Conservation (phyloP, 2,113 vertebrate genomes). For the Nyctibius bracteatus region DNA sequence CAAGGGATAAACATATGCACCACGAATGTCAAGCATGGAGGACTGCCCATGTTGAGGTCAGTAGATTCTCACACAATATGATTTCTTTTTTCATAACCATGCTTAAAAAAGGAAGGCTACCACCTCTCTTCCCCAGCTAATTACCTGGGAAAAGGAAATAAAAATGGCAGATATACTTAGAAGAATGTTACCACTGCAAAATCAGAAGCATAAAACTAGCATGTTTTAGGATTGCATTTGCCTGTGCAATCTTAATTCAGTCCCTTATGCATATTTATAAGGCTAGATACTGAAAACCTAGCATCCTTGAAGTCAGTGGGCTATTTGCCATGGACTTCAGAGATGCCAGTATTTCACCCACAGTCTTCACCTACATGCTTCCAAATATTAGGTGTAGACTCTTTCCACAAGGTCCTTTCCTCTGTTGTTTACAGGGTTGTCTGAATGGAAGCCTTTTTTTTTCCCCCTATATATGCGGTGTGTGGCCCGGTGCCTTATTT, state of each 20-base stretch:
- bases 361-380: background rate
- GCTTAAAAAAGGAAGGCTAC: background rate
- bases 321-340: background rate
- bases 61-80: background rate
- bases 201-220: background rate
- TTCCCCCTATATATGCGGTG: rapidly evolving
- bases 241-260: background rate
- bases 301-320: background rate
- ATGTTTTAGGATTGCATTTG: background rate
- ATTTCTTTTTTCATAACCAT: background rate
- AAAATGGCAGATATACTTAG: background rate
- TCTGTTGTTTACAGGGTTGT: background rate
- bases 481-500: background rate
- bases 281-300: background rate
- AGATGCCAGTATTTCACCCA: background rate
- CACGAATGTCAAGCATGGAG: background rate
- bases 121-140: background rate
- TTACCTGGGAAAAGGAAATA: background rate
- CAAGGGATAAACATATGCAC: background rate
- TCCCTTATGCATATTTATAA: no score
- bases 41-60: background rate
- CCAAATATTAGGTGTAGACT: background rate
- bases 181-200: background rate
- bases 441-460: background rate
- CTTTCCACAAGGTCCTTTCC: background rate